Evolutionary conservation across 92 coral and sea anemone species (phyloP).

Genomic region (Pocillopora grandis): DNA sequence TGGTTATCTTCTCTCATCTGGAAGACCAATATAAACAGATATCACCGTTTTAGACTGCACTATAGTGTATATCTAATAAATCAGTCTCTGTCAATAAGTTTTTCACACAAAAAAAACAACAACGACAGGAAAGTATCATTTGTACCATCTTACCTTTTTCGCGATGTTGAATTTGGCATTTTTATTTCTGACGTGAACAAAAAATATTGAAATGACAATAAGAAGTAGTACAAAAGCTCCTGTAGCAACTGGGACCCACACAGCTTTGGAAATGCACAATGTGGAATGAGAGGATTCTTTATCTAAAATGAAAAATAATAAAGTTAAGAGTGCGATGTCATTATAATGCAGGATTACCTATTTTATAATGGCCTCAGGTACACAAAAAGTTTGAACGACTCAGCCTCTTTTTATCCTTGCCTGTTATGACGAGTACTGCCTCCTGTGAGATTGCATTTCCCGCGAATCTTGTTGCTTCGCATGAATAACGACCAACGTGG

Average conservation of each 20-base stretch:
- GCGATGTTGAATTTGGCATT: background rate
- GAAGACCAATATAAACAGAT: background rate
- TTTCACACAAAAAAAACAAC: no score
- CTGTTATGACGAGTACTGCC: constrained; percentile 22
- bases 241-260: constrained; percentile 22
- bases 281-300: background rate
- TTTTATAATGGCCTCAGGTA: background rate
- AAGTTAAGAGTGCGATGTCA: background rate
- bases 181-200: background rate
- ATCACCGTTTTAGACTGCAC: background rate
- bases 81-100: no score
- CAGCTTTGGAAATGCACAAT: background rate
- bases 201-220: background rate
- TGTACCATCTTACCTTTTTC: constrained; percentile 9
- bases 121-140: background rate
- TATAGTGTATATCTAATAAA: no score
- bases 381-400: background rate
- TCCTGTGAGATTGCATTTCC: background rate
- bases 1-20: constrained; percentile 3
- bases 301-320: background rate
- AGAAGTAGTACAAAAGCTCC: constrained; percentile 1
- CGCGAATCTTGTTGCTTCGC: constrained; percentile 20
- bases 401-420: background rate
- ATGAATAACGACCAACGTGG: constrained; percentile 18
- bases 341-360: background rate